phyloP scores from a whole-genome alignment of 2,797 vertebrate species.

The Takifugu ocellatus region DNA sequence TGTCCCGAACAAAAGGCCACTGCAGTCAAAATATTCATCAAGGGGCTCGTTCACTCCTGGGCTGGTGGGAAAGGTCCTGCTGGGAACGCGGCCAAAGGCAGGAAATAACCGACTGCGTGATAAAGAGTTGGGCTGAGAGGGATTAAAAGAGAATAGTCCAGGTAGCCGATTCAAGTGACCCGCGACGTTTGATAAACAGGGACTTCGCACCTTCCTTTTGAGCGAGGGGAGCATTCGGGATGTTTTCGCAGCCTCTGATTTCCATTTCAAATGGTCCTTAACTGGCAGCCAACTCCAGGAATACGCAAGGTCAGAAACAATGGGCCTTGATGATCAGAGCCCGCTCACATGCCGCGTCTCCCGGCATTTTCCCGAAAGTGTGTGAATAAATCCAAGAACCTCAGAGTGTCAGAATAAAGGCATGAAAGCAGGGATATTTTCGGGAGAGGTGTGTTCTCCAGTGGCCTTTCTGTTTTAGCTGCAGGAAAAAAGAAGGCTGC shows the following conservation, averaged over 20 bases:
- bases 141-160: constrained; percentile 18
- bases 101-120: constrained; percentile 44
- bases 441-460: no score
- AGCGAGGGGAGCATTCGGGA: constrained; percentile 4
- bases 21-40: constrained; percentile 37
- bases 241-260: constrained; percentile 35
- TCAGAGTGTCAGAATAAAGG: no score
- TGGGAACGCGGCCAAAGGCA: constrained; percentile 51
- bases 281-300: constrained; percentile 33
- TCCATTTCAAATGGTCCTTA: constrained; percentile 44
- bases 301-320: constrained; percentile 45
- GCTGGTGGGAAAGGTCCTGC: constrained; percentile 32
- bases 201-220: constrained; percentile 61
- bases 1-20: constrained; percentile 39
- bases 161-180: constrained; percentile 22
- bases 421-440: no score
- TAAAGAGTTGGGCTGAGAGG: neutral
- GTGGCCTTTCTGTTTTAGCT: no score
- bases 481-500: no score
- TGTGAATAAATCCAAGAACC: neutral
- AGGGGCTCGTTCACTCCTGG: constrained; percentile 36
- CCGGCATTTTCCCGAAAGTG: neutral
- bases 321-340: constrained; percentile 14
- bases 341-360: neutral
- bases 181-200: constrained; percentile 54